phyloP scores from a whole-genome alignment of 1,140 invertebrate species.

The Leptoteleia sp. region DNA sequence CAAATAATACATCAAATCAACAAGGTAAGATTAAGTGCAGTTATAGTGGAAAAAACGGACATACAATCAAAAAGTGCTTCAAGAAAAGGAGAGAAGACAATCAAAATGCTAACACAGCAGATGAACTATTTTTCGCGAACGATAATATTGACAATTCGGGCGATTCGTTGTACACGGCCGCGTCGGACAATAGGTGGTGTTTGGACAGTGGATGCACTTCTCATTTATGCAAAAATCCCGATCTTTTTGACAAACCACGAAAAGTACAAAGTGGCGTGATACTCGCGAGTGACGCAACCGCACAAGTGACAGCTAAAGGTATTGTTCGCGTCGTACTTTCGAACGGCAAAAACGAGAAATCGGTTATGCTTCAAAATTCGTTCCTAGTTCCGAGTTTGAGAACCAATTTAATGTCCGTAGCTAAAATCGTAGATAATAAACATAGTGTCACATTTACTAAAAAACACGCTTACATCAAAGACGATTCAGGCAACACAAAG shows the following conservation, averaged over 20 bases:
- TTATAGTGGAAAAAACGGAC: slow-evolving; percentile 13
- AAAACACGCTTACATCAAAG: neutral
- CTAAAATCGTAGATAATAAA: slow-evolving; percentile 16
- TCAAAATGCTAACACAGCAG: neutral
- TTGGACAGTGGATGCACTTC: slow-evolving; percentile 42
- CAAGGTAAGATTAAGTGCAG: slow-evolving; percentile 2
- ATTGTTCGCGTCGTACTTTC: slow-evolving; percentile 21
- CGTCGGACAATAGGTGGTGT: slow-evolving; percentile 15
- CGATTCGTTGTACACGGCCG: neutral
- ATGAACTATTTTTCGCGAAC: slow-evolving; percentile 1
- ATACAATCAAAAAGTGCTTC: neutral
- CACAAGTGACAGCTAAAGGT: slow-evolving; percentile 41
- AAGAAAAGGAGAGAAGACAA: slow-evolving; percentile 1
- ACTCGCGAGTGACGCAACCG: slow-evolving; percentile 22
- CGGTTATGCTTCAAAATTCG: slow-evolving; percentile 9
- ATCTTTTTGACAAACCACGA: neutral
- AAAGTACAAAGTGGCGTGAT: slow-evolving; percentile 6
- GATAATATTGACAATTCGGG: neutral
- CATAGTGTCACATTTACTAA: slow-evolving; percentile 10
- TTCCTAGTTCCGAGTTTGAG: slow-evolving; percentile 7
- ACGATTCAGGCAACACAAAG: neutral
- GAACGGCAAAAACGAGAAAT: neutral
- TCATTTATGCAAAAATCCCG: slow-evolving; percentile 19
- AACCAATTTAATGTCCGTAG: slow-evolving; percentile 21
- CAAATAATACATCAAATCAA: neutral